A percentile compares a stretch with the other conserved stretches of the same genome.
Conservation (phyloP, 37 sponge, comb jelly and placozoan species). For the Mnemiopsis leidyi region DNA sequence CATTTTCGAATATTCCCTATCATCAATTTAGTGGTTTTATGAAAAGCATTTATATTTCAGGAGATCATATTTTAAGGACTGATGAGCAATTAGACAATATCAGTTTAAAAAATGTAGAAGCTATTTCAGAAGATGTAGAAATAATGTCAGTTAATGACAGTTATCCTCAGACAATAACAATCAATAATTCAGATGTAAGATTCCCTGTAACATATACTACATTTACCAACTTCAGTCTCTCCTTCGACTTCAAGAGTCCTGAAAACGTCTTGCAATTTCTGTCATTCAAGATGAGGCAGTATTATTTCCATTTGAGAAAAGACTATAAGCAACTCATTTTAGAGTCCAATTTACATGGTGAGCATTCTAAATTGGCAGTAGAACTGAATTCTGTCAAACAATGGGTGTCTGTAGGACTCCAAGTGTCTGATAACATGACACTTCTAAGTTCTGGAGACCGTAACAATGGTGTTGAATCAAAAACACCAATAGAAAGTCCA, state of each 20-base stretch:
- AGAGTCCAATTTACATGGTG: slow-evolving; percentile 6
- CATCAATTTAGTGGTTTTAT: background rate
- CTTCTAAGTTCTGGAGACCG: background rate
- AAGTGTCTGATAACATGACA: background rate
- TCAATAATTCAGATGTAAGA: slow-evolving; percentile 30
- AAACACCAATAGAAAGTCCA: background rate
- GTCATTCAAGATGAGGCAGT: background rate
- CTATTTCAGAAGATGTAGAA: background rate
- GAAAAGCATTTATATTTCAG: background rate
- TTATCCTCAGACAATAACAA: background rate
- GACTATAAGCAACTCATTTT: slow-evolving; percentile 57
- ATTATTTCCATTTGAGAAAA: background rate
- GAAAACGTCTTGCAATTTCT: slow-evolving; percentile 8
- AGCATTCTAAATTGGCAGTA: background rate
- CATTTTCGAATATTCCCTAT: background rate
- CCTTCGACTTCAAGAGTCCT: slow-evolving; percentile 38
- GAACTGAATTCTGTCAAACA: background rate
- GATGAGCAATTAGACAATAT: background rate
- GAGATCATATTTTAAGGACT: background rate
- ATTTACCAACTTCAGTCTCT: slow-evolving; percentile 14
- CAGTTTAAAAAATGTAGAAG: background rate
- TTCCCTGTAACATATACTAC: background rate
- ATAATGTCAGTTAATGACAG: background rate
- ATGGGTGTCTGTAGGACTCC: background rate
- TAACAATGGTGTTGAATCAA: background rate